Base-by-base conservation (phyloP, 2,113 vertebrate species). In the Calidris pygmaea region DNA sequence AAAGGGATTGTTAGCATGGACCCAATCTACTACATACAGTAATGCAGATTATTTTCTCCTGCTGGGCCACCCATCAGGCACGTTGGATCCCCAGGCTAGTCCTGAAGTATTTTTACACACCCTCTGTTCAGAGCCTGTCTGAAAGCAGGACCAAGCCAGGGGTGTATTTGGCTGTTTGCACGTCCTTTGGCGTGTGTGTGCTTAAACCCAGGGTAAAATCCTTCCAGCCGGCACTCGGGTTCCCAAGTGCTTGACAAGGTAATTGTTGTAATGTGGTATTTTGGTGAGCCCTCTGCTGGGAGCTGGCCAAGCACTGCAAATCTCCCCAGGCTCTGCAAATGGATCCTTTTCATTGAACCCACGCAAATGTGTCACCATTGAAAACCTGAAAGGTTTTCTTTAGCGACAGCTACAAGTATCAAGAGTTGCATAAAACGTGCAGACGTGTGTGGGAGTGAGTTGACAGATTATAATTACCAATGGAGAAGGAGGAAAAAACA, bases 381-480 rank as follows among this genome's bases (percentile, higher is more conserved):
- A 85, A 91, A 95, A 88, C 73, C 89, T 85, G 87, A 71, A 92
- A 91, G 91, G 74, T 85, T 92, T 85, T 63, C 52, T 94, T 82
- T 84, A 90, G 39, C 9, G 74, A 95, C 88, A 97, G 93, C 77
- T 87, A 72, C 87, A 80, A 92, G 72, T 79, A 90, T 56, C 55
- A 65, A 56, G 95, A 91, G 58, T 86, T 90, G 70, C 66, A 75
- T 85, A 92, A 94, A 95, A 84, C 27, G 5, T 67, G 82, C 92
- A 74, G 82, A 91, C n/a, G 0, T 68, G 66, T 22, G 70, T 94
- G 91, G 93, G 90, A 86, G 41, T 19, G 23, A 97, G 85, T 60
- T 97, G 95, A 89, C 96, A 97, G 83, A 80, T 96, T 96, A 87
- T 96, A 98, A 97, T 97, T 98, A 97, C 78, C 90, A 84, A 60